phyloP scores from a whole-genome alignment of 1,140 invertebrate genomes.

The Eurytemora carolleeae region DNA sequence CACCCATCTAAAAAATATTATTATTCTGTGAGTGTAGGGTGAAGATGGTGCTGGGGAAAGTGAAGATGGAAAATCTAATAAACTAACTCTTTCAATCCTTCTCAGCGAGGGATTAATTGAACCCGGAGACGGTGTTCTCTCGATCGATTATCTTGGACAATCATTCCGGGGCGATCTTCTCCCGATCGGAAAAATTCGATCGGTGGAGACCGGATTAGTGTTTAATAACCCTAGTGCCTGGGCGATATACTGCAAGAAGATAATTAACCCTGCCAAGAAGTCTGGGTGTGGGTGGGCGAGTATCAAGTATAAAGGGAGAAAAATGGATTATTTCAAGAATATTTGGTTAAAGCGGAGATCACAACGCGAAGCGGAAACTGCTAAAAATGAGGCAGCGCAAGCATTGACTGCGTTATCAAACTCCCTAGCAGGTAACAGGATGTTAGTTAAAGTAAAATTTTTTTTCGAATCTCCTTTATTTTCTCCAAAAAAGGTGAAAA shows the following conservation, averaged over 20 bases:
- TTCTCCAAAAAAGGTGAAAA: too few relatives aligned
- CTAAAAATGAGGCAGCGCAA: neutral
- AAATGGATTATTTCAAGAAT: neutral
- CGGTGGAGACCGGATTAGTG: constrained; percentile 61
- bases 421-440: neutral
- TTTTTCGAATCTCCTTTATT: too few relatives aligned
- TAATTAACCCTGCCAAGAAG: constrained; percentile 73
- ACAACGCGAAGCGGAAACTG: neutral
- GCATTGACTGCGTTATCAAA: neutral
- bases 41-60: neutral
- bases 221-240: constrained; percentile 76
- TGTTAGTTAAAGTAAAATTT: neutral
- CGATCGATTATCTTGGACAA: constrained; percentile 72
- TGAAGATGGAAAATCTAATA: neutral
- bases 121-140: constrained; percentile 54
- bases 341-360: neutral
- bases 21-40: too few relatives aligned
- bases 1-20: too few relatives aligned
- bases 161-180: constrained; percentile 69
- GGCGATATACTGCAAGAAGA: constrained; percentile 73
- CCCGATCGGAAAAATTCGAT: constrained; percentile 64
- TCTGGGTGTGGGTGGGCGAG: constrained; percentile 56
- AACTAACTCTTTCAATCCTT: constrained; percentile 55
- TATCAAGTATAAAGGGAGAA: neutral
- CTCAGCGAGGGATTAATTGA: constrained; percentile 56